Evolutionary conservation across 2,113 vertebrate species (phyloP).

Genomic region (Oryzias woworae): DNA sequence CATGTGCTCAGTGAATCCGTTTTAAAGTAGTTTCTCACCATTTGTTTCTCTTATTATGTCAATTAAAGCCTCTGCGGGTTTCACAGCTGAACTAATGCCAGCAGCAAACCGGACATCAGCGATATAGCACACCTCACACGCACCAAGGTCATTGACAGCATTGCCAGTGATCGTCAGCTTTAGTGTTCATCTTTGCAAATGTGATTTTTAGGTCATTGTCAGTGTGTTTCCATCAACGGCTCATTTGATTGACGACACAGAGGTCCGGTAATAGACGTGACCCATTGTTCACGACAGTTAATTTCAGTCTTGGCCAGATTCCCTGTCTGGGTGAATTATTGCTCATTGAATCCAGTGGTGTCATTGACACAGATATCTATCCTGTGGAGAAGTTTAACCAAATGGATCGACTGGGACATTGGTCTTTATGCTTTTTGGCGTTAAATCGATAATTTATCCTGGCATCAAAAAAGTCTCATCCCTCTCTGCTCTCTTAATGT

Average conservation of each 20-base stretch:
- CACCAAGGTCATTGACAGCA: slow-evolving; percentile 62
- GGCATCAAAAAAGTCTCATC: slow-evolving; percentile 41
- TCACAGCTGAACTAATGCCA: slow-evolving; percentile 32
- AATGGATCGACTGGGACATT: slow-evolving; percentile 43
- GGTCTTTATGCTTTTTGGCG: slow-evolving; percentile 46
- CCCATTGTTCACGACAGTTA: slow-evolving; percentile 51
- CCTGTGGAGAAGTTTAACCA: slow-evolving; percentile 47
- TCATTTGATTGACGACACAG: slow-evolving; percentile 39
- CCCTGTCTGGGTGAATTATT: slow-evolving; percentile 41
- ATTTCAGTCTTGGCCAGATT: slow-evolving; percentile 56
- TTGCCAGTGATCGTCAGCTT: slow-evolving; percentile 30
- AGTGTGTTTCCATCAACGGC: slow-evolving; percentile 37
- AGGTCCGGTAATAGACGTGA: slow-evolving; percentile 43
- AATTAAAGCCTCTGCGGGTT: slow-evolving; percentile 14
- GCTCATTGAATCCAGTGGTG: slow-evolving; percentile 43
- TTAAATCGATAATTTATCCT: slow-evolving; percentile 57
- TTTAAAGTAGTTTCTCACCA: slow-evolving; percentile 24
- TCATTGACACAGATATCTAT: slow-evolving; percentile 51
- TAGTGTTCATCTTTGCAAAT: slow-evolving; percentile 37
- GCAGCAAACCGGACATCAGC: slow-evolving; percentile 27
- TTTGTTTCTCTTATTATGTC: slow-evolving; percentile 10
- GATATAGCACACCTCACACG: slow-evolving; percentile 15
- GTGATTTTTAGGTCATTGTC: slow-evolving; percentile 42
- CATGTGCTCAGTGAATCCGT: slow-evolving; percentile 45
- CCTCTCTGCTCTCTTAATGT: slow-evolving; percentile 25